Base-by-base conservation (phyloP, 2,113 vertebrate genomes). In the Antechinus flavipes region DNA sequence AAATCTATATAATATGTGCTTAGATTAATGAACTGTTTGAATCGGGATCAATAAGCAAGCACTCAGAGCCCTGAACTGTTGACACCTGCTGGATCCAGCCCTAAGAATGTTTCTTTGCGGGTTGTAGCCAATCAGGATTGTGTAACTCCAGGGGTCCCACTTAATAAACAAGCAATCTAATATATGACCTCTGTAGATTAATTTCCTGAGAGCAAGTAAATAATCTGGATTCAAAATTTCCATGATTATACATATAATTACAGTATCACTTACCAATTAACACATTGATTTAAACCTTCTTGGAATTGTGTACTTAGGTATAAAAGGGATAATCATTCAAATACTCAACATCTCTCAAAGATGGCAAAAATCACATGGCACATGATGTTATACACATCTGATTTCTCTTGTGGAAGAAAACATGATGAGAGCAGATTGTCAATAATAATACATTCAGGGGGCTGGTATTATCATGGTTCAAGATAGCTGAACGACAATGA, bases 1-100 rank as follows among this genome's bases (percentile, higher is more conserved):
- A 99, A 99, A 99, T 99, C 98, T 97, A 99, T 99, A 99, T 98
- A 98, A 99, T 98, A 98, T 98, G 98, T 97, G 98, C 98, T 99
- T 98, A 98, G 98, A 99, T 99, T 99, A 99, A 99, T 99, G 98
- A 99, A 99, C 98, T 99, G 98, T 99, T 99, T 99, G 98, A 98
- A 98, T 98, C 95, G 92, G 96, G 98, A 99, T 99, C 99, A 98
- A 99, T 99, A 99, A 94, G 4, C 97, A 99, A 94, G 4, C 97
- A 98, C 98, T 99, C 97, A 95, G 98, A 98, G 98, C 98, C 96
- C 96, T 98, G 97, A 98, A 98, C 98, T 96, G 96, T 98, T 98
- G 98, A 98, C 98, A 98, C 98, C 98, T 98, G 98, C 98, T 98
- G 98, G 98, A 98, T 98, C 96, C 98, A 99, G 97, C 98, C 94